These are phyloP conservation scores for Drosophila tanythrix DNA, from an alignment of 2,888 invertebrate genomes.

Conservation along the genomic window DNA sequence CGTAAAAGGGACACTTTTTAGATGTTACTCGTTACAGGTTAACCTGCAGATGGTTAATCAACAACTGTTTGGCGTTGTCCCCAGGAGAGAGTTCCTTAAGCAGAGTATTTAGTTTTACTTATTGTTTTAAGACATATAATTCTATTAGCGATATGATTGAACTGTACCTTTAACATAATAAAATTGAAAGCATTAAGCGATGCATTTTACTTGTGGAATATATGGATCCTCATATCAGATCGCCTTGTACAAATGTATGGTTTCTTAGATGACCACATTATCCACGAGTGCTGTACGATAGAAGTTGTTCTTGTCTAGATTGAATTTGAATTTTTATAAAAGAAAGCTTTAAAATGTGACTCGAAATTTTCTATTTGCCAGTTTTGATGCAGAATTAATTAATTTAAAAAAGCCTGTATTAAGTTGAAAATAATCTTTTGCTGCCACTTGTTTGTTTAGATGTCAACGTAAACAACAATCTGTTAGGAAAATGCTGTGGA, in stretches of 20 bases:
- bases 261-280: not conserved
- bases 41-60: not conserved
- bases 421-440: not conserved
- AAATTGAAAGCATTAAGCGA: not conserved
- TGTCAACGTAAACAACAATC: not conserved
- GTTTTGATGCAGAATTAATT: not conserved
- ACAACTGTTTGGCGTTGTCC: not conserved
- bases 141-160: not conserved
- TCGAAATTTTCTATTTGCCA: not conserved
- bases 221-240: not conserved
- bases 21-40: not conserved
- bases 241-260: not conserved
- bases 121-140: not conserved
- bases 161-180: not conserved
- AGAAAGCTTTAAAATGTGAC: not conserved
- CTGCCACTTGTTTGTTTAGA: not conserved
- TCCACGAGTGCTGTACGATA: too few relatives aligned
- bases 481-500: not conserved
- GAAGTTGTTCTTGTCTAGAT: not conserved
- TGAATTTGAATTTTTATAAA: not conserved
- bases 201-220: not conserved
- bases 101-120: not conserved
- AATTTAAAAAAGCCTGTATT: not conserved
- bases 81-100: not conserved
- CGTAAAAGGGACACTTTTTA: not conserved